These are phyloP conservation scores for Erebia aethiops DNA, from an alignment of 2,888 invertebrate species.

Conservation along the genomic window DNA sequence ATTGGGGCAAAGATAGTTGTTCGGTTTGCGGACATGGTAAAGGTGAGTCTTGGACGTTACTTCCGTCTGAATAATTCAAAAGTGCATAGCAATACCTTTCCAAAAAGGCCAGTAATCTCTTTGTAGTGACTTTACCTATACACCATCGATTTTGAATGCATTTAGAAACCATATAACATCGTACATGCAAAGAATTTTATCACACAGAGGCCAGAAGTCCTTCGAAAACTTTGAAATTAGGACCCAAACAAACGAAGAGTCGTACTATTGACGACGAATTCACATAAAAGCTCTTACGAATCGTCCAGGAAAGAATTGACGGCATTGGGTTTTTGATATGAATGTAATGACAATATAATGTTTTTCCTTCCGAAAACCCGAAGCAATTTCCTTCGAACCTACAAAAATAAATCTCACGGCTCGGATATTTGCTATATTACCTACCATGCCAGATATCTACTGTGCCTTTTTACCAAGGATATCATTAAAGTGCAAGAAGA, in stretches of 20 bases:
- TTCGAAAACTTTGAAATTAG: conserved; percentile 5
- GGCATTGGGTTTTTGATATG: not conserved
- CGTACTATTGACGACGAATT: not conserved
- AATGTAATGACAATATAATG: conserved; percentile 4
- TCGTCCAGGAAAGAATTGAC: conserved; percentile 6
- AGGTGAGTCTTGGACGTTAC: too few species aligned
- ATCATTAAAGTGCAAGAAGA: too few species aligned
- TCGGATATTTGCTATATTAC: not conserved
- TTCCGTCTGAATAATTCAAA: too few species aligned
- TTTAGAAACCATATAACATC: too few species aligned
- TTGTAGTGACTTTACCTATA: not conserved
- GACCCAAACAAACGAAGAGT: not conserved
- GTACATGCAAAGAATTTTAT: not conserved
- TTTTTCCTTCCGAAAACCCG: conserved; percentile 7
- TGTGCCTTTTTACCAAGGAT: too few species aligned
- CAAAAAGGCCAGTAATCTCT: not conserved
- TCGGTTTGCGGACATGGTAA: too few species aligned
- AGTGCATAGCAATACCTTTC: not conserved
- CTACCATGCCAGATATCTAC: not conserved
- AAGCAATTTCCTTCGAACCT: conserved; percentile 4
- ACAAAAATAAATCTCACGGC: not conserved
- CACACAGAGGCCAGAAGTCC: not conserved
- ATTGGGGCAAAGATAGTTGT: too few species aligned
- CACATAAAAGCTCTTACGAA: conserved; percentile 3
- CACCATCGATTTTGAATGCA: too few species aligned